These are phyloP conservation scores for Stenichneumon culpator DNA, from an alignment of 2,888 invertebrate genomes.

Conservation along the genomic window DNA sequence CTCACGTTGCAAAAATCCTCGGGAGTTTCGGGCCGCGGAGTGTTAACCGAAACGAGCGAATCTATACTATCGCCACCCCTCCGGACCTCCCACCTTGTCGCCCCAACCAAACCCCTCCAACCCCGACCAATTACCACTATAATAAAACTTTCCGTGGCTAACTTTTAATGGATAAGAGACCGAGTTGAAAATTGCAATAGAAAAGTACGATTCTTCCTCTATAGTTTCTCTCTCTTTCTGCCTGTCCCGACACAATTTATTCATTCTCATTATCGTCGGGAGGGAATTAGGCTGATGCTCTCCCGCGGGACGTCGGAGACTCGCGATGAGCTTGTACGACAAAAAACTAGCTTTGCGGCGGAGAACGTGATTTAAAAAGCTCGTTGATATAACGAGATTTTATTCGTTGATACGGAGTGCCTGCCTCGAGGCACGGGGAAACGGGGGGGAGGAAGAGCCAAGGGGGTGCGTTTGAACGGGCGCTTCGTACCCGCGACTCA, in stretches of 20 bases:
- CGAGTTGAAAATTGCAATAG: constrained; percentile 53
- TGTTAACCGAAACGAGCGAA: background rate
- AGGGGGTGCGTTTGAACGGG: background rate
- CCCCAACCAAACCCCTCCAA: background rate
- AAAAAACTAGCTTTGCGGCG: background rate
- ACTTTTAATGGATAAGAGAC: constrained; percentile 58
- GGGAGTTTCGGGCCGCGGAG: background rate
- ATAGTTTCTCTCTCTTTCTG: background rate
- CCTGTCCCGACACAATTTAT: constrained; percentile 55
- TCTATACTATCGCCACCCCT: background rate
- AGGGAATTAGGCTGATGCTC: constrained; percentile 3
- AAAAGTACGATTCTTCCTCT: constrained; percentile 41
- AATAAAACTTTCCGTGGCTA: constrained; percentile 50
- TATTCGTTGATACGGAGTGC: constrained; percentile 30
- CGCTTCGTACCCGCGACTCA: constrained; percentile 1
- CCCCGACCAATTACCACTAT: constrained; percentile 46
- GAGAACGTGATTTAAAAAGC: constrained; percentile 45
- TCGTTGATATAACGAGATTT: constrained; percentile 54
- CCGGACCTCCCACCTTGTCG: background rate
- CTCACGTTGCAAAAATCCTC: background rate
- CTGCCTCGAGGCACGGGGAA: background rate
- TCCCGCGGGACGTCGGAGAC: too few species aligned
- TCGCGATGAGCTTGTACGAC: background rate
- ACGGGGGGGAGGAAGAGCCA: background rate
- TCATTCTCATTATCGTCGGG: constrained; percentile 61